A percentile compares a stretch with the other conserved stretches of the same genome.
phyloP scores from a whole-genome alignment of 2,797 vertebrate species.

The Hippocampus kuda region DNA sequence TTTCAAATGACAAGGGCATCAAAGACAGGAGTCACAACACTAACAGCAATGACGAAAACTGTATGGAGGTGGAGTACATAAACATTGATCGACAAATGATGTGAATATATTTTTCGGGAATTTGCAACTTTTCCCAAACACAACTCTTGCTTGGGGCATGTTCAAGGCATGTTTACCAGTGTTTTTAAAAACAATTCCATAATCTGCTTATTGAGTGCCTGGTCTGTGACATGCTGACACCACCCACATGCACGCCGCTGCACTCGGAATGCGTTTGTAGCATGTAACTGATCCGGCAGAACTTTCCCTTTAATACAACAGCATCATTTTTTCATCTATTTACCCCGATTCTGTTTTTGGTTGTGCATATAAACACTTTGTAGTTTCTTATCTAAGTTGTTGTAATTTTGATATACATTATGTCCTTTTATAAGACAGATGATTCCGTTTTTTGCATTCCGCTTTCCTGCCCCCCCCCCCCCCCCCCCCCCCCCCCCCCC shows the following conservation, averaged over 20 bases:
- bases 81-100: no score
- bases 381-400: no score
- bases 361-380: not conserved
- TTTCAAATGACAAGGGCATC: not conserved
- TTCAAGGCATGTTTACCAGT: no score
- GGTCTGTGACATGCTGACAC: not conserved
- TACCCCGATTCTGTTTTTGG: not conserved
- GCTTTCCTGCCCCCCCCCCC: not conserved
- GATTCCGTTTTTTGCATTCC: not conserved
- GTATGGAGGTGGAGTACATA: slow-evolving; percentile 7
- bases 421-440: not conserved
- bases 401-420: no score
- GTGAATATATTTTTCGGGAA: no score
- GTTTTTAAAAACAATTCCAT: no score
- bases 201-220: no score
- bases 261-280: not conserved
- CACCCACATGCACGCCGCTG: not conserved
- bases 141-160: no score
- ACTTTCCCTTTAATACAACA: not conserved
- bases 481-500: no score
- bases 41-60: slow-evolving; percentile 37
- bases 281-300: not conserved
- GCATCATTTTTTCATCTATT: not conserved
- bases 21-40: slow-evolving; percentile 2
- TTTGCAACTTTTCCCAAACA: no score